These are phyloP conservation scores for Capitulum mitella DNA, from an alignment of 2,888 invertebrate genomes.

Conservation along the genomic window DNA sequence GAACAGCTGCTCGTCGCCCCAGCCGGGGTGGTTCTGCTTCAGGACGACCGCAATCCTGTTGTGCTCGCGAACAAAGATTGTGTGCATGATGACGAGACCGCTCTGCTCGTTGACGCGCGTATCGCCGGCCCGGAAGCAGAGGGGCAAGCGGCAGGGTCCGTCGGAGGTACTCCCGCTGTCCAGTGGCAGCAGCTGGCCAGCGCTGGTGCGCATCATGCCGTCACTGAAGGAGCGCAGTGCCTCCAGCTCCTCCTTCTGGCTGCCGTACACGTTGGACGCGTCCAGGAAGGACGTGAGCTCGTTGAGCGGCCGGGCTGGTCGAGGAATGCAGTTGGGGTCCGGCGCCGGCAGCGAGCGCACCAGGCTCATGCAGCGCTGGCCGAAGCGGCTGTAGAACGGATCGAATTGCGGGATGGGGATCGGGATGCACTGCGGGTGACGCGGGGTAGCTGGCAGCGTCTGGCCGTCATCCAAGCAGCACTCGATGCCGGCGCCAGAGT, in stretches of 20 bases:
- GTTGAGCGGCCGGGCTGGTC: slow-evolving; percentile 64
- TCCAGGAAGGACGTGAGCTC: slow-evolving; percentile 65
- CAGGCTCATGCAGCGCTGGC: slow-evolving; percentile 60
- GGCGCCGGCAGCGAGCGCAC: slow-evolving; percentile 61
- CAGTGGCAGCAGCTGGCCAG: slow-evolving; percentile 28
- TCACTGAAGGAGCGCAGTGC: slow-evolving; percentile 59
- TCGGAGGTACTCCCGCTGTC: neutral
- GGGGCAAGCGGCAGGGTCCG: neutral
- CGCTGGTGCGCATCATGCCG: slow-evolving; percentile 46
- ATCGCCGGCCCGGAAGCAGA: slow-evolving; percentile 29
- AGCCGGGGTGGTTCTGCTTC: slow-evolving; percentile 59
- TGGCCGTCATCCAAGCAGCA: slow-evolving; percentile 27
- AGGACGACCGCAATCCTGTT: slow-evolving; percentile 63
- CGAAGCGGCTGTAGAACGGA: slow-evolving; percentile 31
- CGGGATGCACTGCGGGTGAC: slow-evolving; percentile 34
- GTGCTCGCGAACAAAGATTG: slow-evolving; percentile 67
- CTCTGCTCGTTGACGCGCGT: slow-evolving; percentile 30
- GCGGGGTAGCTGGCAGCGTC: neutral
- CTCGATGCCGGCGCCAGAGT: slow-evolving; percentile 32
- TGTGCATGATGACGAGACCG: slow-evolving; percentile 47
- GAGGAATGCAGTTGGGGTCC: slow-evolving; percentile 54
- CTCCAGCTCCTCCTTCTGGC: slow-evolving; percentile 55
- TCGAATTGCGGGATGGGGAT: slow-evolving; percentile 33
- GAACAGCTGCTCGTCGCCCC: slow-evolving; percentile 63
- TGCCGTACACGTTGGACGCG: slow-evolving; percentile 72